These are phyloP conservation scores for Hydrolagus affinis DNA, from an alignment of 2,113 vertebrate genomes.

Conservation along the genomic window DNA sequence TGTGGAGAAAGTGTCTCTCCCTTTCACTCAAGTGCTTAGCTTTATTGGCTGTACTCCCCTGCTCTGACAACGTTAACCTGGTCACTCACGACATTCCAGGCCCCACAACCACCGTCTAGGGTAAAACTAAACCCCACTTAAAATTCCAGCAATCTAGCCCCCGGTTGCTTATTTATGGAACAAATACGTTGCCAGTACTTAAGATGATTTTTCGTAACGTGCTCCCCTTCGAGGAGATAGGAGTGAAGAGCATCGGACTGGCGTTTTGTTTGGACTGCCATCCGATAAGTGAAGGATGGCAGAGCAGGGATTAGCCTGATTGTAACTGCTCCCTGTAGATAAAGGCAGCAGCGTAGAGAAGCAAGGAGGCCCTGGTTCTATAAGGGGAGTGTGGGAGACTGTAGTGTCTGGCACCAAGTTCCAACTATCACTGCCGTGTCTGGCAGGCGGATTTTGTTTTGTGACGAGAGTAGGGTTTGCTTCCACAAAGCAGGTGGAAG, in stretches of 20 bases:
- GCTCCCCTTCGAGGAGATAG: background rate
- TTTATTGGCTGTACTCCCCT: too few relatives aligned
- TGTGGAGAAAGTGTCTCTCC: background rate
- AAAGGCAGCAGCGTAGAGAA: too few relatives aligned
- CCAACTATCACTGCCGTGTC: too few relatives aligned
- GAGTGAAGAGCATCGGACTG: too few relatives aligned
- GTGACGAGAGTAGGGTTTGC: too few relatives aligned
- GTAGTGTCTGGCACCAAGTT: background rate
- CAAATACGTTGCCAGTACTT: slow-evolving; percentile 7
- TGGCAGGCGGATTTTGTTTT: too few relatives aligned
- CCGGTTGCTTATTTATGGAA: slow-evolving; percentile 4
- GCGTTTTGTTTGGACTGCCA: too few relatives aligned
- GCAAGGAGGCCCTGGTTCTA: too few relatives aligned
- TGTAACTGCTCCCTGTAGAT: too few relatives aligned
- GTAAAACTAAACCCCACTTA: background rate
- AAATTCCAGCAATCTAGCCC: background rate
- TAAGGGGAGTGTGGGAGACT: too few relatives aligned
- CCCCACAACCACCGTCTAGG: slow-evolving; percentile 2
- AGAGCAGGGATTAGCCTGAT: background rate
- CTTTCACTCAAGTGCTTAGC: background rate
- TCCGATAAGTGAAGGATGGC: background rate
- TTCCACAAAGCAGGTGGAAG: background rate
- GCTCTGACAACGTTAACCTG: background rate
- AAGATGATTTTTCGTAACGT: background rate
- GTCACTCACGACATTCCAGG: background rate